Conservation (phyloP, 2,888 invertebrate genomes). For the Cephonodes hylas region DNA sequence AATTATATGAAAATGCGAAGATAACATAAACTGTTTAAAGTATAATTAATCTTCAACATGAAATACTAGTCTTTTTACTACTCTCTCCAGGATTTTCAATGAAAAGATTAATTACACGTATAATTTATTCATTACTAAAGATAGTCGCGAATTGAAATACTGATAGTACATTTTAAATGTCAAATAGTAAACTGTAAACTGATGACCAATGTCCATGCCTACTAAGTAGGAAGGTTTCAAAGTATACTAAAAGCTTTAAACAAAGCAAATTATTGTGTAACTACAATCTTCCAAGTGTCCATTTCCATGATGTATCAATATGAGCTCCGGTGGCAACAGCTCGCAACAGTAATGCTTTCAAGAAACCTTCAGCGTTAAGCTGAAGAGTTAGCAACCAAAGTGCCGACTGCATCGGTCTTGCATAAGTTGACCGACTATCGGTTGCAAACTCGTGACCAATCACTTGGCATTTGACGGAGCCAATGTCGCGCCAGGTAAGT, state of each 20-base stretch:
- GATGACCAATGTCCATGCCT: background rate
- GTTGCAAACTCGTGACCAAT: conserved; percentile 65
- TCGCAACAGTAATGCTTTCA: conserved; percentile 23
- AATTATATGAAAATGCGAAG: background rate
- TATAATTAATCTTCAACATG: conserved; percentile 3
- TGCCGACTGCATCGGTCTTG: conserved; percentile 33
- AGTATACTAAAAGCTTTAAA: conserved; percentile 10
- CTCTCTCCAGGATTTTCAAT: conserved; percentile 51
- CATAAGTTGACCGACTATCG: conserved; percentile 40
- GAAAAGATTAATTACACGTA: conserved; percentile 18
- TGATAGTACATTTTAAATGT: conserved; percentile 35
- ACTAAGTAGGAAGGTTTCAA: background rate
- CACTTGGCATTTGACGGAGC: conserved; percentile 70
- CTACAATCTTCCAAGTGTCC: conserved; percentile 2
- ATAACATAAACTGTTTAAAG: background rate
- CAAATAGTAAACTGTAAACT: background rate
- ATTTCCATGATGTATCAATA: conserved; percentile 15
- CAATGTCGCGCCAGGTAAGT: conserved; percentile 69
- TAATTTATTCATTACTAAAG: conserved; percentile 1
- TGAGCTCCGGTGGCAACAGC: conserved; percentile 33
- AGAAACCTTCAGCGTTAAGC: conserved; percentile 2
- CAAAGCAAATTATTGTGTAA: conserved; percentile 6
- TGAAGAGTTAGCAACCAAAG: conserved; percentile 41
- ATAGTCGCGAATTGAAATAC: conserved; percentile 39
- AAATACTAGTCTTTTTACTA: conserved; percentile 30